Percentiles rank a stretch among this genome's conserved stretches.
These are phyloP conservation scores for Micrasema minimum DNA, from an alignment of 1,140 invertebrate species.

Conservation along the genomic window DNA sequence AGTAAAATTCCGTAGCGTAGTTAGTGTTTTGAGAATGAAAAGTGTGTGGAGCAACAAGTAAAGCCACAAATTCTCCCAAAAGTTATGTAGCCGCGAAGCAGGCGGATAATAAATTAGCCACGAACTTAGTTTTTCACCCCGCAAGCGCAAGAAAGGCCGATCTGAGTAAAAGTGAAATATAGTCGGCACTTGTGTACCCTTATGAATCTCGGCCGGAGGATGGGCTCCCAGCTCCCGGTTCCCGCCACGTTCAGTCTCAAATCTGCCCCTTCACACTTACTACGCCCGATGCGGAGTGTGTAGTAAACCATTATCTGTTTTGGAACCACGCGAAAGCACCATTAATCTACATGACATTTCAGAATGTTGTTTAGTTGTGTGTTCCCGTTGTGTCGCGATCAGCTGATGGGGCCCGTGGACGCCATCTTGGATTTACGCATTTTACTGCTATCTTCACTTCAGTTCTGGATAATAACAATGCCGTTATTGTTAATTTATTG, in stretches of 20 bases:
- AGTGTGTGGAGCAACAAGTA: slow-evolving; percentile 33
- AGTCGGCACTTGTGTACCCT: slow-evolving; percentile 31
- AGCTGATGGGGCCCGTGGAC: slow-evolving; percentile 45
- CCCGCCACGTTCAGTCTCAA: slow-evolving; percentile 1
- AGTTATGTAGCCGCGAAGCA: slow-evolving; percentile 23
- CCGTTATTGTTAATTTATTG: not conserved
- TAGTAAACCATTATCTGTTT: slow-evolving; percentile 49
- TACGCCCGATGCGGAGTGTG: slow-evolving; percentile 32
- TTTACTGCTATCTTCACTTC: slow-evolving; percentile 23
- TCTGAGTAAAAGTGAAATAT: slow-evolving; percentile 41
- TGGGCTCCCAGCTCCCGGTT: slow-evolving; percentile 15
- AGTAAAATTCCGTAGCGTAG: not conserved
- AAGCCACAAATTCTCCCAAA: slow-evolving; percentile 19
- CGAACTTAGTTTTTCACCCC: slow-evolving; percentile 37
- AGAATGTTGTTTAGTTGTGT: slow-evolving; percentile 44
- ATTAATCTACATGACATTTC: slow-evolving; percentile 53
- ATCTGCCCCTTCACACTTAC: slow-evolving; percentile 28
- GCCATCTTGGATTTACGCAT: slow-evolving; percentile 47
- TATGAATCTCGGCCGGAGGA: slow-evolving; percentile 14
- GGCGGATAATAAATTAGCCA: slow-evolving; percentile 37
- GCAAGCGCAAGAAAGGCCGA: slow-evolving; percentile 37
- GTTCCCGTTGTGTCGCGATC: slow-evolving; percentile 44
- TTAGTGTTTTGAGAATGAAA: slow-evolving; percentile 20
- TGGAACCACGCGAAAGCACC: slow-evolving; percentile 47
- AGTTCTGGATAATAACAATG: too few relatives aligned